These are phyloP conservation scores for Gastrophryne carolinensis DNA, from an alignment of 2,797 vertebrate species.

Conservation along the genomic window DNA sequence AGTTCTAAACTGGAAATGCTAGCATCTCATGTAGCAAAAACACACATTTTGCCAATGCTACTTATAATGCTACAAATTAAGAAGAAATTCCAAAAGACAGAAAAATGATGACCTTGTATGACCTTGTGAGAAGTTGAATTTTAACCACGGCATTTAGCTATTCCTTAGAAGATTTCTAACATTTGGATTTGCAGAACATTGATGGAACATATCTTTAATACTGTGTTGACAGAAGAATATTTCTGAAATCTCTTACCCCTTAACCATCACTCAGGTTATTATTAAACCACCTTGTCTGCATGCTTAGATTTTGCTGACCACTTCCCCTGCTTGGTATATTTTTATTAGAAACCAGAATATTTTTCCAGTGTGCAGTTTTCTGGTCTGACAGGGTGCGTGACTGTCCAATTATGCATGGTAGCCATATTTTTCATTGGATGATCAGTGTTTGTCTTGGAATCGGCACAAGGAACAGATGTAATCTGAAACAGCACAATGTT, in stretches of 20 bases:
- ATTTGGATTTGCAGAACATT: neutral
- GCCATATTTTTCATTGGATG: slow-evolving; percentile 69
- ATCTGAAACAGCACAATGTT: slow-evolving; percentile 68
- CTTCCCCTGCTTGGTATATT: slow-evolving; percentile 90
- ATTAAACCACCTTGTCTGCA: slow-evolving; percentile 60
- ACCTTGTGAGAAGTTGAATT: neutral
- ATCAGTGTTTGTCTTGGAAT: slow-evolving; percentile 71
- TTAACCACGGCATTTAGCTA: neutral
- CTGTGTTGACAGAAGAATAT: neutral
- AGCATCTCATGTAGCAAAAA: too few species aligned
- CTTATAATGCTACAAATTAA: neutral
- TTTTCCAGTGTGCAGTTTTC: slow-evolving; percentile 73
- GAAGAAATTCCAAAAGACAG: neutral
- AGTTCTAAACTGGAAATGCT: too few species aligned
- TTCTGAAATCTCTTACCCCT: neutral
- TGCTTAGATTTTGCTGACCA: slow-evolving; percentile 73
- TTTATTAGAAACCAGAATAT: slow-evolving; percentile 87
- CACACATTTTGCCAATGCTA: too few species aligned
- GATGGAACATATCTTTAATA: neutral
- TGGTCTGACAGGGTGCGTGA: slow-evolving; percentile 74
- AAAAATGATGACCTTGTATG: neutral
- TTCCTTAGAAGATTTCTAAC: neutral
- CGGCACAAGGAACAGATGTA: slow-evolving; percentile 66
- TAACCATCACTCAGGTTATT: slow-evolving; percentile 34
- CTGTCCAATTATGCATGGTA: slow-evolving; percentile 68